Evolutionary conservation across 2,888 invertebrate species (phyloP), one percentile per base, ranked within the genome.

Genomic region (Tiliacea aurago): DNA sequence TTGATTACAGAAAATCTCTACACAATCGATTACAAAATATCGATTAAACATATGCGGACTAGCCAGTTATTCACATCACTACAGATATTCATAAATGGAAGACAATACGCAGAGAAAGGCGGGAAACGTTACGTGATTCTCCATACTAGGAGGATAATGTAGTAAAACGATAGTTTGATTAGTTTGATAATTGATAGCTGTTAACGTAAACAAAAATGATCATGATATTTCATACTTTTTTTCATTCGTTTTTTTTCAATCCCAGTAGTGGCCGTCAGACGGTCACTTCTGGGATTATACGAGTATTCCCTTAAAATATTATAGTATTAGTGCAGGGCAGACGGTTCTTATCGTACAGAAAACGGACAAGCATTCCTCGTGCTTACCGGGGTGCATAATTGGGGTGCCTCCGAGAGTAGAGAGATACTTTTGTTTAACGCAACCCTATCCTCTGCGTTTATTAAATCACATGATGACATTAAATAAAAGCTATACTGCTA

Each of bases 81-180:
- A 68, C 43, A 53, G 28, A 66, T 28, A 70, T 81, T 74, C 74
- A 73, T 68, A 83, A 68, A 74, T 80, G 72, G 84, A 81, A 83
- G 56, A 78, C 78, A 81, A 74, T 70, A 62, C 66, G 49, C 43
- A 51, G 77, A 74, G 73, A 84, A 77, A 77, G 78, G 84, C 84
- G 84, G 81, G 78, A 84, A 84, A 77, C 41, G 70, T 80, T 61
- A 80, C 69, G 56, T n/a, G n/a, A n/a, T n/a, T n/a, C n/a, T n/a
- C n/a, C n/a, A n/a, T n/a, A n/a, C n/a, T n/a, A n/a, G n/a, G n/a
- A n/a, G n/a, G n/a, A n/a, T n/a, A n/a, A n/a, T n/a, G n/a, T n/a
- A n/a, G n/a, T n/a, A n/a, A 47, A 47, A 51, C 6, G 9, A 18
- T 51, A 28, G 41, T 23, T 69, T 2, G n/a, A n/a, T n/a, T n/a